These are phyloP conservation scores for Rhegmatorhina hoffmannsi DNA, from an alignment of 2,113 vertebrate genomes.

Conservation along the genomic window DNA sequence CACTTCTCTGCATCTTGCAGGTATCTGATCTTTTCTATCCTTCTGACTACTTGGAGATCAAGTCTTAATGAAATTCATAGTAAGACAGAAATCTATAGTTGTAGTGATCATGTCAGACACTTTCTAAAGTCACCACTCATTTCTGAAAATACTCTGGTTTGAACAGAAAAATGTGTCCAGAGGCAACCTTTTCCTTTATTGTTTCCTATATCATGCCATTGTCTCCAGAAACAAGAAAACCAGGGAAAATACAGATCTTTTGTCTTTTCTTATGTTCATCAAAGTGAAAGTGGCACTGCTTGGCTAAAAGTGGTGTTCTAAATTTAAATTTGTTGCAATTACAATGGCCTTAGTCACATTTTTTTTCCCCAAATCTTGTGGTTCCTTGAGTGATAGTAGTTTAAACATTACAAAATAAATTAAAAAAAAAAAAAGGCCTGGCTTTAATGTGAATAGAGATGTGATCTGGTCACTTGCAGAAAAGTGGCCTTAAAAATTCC, in stretches of 20 bases:
- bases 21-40: not conserved
- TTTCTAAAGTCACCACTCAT: not conserved
- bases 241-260: not conserved
- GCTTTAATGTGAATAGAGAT: not conserved
- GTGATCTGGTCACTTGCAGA: not conserved
- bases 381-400: not conserved
- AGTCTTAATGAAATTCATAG: not conserved
- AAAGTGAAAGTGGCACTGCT: not conserved
- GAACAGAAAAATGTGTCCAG: not conserved
- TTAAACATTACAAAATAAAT: not conserved
- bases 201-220: not conserved
- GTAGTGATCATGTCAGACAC: not conserved
- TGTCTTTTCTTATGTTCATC: not conserved
- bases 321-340: not conserved
- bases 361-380: not conserved
- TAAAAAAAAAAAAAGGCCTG: rapidly evolving
- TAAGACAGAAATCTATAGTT: not conserved
- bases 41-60: not conserved
- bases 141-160: not conserved
- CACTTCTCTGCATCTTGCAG: not conserved
- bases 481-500: not conserved
- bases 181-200: not conserved
- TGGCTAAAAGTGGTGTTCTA: not conserved
- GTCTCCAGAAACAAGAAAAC: not conserved
- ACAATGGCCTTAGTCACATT: not conserved